Base-by-base conservation (phyloP, 2,888 invertebrate genomes). In the Standfussiana lucernea region DNA sequence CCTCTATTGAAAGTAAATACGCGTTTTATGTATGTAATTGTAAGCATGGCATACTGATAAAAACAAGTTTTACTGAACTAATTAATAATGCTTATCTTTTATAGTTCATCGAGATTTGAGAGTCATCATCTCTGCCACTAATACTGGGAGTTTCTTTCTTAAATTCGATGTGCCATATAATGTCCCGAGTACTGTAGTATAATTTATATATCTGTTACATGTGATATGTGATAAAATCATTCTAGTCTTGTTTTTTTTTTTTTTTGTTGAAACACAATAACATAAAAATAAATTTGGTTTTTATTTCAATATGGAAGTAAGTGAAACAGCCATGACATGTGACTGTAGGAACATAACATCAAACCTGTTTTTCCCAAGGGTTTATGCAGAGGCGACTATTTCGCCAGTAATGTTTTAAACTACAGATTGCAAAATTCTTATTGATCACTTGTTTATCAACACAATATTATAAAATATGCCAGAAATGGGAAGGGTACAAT, bases 1-100 rank as follows among this genome's bases (percentile, higher is more conserved):
- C 72, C 47, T 40, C 28, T 50, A 28, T 37, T 69, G 37, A 69
- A 72, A 47, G 70, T 50, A 70, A 24, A 69, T 37, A 28, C 37
- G 70, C 28, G 28, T 50, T 72, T 21, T 72, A 69, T 28, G 10
- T 37, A 21, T 35, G 11, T 62, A n/a, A 24, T 35, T 50, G 28
- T 37, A 69, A 47, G 28, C 21, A 71, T 3, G 42, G 24, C 42
- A 67, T 7, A 28, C 35, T 67, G 45, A 67, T 67, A 35, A 67
- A 59, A 45, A 37, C n/a, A 66, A 45, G 42, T 45, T 71, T 21
- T 45, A 42, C 13, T 47, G 32, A 40, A 40, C 32, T 21, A 21
- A 61, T 61, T 35, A 56, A 28, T 56, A 56, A 6, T 28, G 2
- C 15, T 15, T 28, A 7, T 56, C 2, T 28, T 28, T 28, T n/a